Conservation (phyloP, 2,797 vertebrate species). For the Cyprinodon diabolis region DNA sequence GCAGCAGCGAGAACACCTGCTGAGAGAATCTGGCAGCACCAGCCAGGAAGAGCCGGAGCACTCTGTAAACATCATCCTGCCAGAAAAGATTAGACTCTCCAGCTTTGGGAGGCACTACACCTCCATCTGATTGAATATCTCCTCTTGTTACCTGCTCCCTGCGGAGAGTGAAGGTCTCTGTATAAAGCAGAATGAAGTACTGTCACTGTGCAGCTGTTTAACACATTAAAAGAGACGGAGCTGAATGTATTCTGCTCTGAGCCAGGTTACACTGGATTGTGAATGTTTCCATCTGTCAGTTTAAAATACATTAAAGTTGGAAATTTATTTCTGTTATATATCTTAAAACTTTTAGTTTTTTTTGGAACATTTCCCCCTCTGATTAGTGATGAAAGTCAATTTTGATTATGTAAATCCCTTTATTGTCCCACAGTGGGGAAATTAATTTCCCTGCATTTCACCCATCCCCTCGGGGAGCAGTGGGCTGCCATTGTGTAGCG, state of each 20-base stretch:
- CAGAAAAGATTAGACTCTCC: conserved; percentile 90
- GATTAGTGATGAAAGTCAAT: not conserved
- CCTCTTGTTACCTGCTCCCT: conserved; percentile 10
- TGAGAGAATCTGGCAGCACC: conserved; percentile 71
- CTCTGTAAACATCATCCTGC: conserved; percentile 92
- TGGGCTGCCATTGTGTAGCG: no score
- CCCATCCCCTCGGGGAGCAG: no score
- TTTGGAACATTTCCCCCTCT: conserved; percentile 4
- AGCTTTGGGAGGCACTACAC: conserved; percentile 87
- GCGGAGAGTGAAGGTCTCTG: conserved; percentile 35
- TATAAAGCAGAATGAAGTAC: conserved; percentile 16
- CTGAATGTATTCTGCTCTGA: conserved; percentile 46
- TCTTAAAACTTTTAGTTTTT: conserved; percentile 5
- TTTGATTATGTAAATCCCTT: not conserved
- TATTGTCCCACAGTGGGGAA: no score
- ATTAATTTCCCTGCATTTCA: no score
- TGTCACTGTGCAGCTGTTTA: conserved; percentile 45
- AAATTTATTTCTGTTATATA: conserved; percentile 26
- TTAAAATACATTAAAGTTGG: conserved; percentile 18
- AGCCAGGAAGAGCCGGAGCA: conserved; percentile 79
- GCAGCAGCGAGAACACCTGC: conserved; percentile 88
- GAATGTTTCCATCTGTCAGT: conserved; percentile 27
- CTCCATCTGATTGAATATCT: conserved; percentile 78
- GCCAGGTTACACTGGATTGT: conserved; percentile 31
- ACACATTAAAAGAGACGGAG: conserved; percentile 5